A percentile compares a stretch with the other conserved stretches of the same genome.
Conservation (phyloP, 2,888 invertebrate species). For the Meganola albula region DNA sequence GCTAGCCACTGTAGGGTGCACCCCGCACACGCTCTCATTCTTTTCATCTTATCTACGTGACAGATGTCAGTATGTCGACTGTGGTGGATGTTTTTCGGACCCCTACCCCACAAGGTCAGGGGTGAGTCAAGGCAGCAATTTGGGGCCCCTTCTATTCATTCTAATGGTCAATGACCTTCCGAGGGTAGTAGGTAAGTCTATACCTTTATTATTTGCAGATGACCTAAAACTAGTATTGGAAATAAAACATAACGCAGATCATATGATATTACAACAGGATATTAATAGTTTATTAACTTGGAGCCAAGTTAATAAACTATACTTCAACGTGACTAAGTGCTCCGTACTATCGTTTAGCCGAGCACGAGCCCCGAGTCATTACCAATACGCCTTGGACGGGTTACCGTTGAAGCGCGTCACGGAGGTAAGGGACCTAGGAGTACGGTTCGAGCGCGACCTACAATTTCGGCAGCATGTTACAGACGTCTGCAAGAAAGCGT, state of each 20-base stretch:
- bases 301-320: not conserved
- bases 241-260: not conserved
- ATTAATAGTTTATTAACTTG: not conserved
- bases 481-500: too few relatives aligned
- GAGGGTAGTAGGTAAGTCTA: not conserved
- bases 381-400: constrained; percentile 1
- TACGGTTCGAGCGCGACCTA: too few relatives aligned
- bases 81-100: not conserved
- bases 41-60: constrained; percentile 3
- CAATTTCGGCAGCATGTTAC: too few relatives aligned
- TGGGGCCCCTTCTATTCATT: constrained; percentile 3
- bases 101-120: constrained; percentile 4
- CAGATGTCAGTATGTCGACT: constrained; percentile 6
- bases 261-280: not conserved
- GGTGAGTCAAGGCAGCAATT: constrained; percentile 4
- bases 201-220: constrained; percentile 5
- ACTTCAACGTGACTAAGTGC: constrained; percentile 3
- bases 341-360: constrained; percentile 1
- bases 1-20: not conserved
- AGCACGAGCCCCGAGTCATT: not conserved
- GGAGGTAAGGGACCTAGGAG: too few relatives aligned
- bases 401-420: not conserved
- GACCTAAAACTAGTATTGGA: constrained; percentile 2
- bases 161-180: constrained; percentile 5
- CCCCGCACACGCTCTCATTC: constrained; percentile 1